phyloP scores from a whole-genome alignment of 2,888 invertebrate species.

The Lepidocyrtoides sp. region DNA sequence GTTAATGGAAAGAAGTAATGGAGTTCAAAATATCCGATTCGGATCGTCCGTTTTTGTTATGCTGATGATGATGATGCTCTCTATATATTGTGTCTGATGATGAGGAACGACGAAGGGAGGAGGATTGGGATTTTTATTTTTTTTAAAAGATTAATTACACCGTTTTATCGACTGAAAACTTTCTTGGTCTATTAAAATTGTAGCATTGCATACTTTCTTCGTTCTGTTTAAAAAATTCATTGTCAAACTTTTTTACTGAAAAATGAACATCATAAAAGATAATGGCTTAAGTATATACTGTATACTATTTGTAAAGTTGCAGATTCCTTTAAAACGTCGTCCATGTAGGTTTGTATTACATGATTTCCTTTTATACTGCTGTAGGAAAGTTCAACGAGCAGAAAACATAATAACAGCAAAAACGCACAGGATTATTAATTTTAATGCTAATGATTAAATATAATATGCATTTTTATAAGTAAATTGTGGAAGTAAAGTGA shows the following conservation, averaged over 20 bases:
- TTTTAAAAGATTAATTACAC: slow-evolving; percentile 71
- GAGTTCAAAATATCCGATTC: too few species aligned
- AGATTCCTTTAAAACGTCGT: neutral
- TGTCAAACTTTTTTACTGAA: neutral
- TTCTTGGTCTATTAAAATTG: neutral
- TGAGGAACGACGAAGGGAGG: too few species aligned
- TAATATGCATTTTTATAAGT: neutral
- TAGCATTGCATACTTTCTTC: neutral
- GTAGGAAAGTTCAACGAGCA: neutral
- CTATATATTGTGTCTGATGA: too few species aligned
- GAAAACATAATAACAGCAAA: neutral
- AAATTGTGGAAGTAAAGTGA: neutral
- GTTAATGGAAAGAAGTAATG: too few species aligned
- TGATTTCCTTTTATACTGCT: neutral
- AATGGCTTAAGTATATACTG: neutral
- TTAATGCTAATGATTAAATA: neutral
- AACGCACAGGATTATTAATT: neutral
- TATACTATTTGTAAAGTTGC: neutral
- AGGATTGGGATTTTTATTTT: too few species aligned
- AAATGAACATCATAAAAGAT: too few species aligned
- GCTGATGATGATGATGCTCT: too few species aligned
- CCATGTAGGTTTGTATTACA: too few species aligned
- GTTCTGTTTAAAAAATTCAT: neutral
- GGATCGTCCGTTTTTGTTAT: too few species aligned
- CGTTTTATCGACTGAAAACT: neutral